Evolutionary conservation across 2,888 invertebrate species (phyloP), one percentile per base, ranked within the genome.

Genomic region (Hypomecis atomaria): DNA sequence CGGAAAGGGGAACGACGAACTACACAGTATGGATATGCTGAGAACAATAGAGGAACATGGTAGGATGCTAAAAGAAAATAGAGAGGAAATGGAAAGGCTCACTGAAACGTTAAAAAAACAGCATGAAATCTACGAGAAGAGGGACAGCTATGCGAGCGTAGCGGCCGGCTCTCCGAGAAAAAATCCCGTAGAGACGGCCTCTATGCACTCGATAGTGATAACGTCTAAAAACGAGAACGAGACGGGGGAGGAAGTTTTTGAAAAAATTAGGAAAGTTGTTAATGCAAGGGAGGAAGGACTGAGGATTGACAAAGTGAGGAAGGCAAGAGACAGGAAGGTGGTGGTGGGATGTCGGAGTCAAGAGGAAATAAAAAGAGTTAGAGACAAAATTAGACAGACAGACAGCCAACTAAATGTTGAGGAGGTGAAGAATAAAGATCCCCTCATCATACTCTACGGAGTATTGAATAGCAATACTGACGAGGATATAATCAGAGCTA

Each of bases 271-370:
- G 40, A 53, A 67, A 55, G 62, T 54, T 0, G 59, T 66, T 1
- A 59, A 68, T 9, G 62, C 61, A n/a, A 62, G 36, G 3, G 55
- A 62, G 3, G 67, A 36, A 5, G 38, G 62, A 8, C 34, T 65
- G 0, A 9, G 10, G 0, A 44, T 67, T 0, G 64, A 65, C 1
- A 58, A 33, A 7, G 43, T 67, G 0, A 49, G 65, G n/a, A 61
- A 61, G 33, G 61, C 58, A 0, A 65, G 44, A 8, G 65, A 65
- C 38, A 33, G 54, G 9, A 65, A 61, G 8, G 44, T 65, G 3
- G 58, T 65, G 0, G 9, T 65, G 0, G 65, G 57, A 34, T 61
- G 58, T 7, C 11, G 45, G 8, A 54, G 50, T 0, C 34, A 55
- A 33, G 55, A 58, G 9, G 64, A 61, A 6, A 54, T 55, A 8